Conservation (phyloP, 2,888 invertebrate genomes). For the Cordilura impudica region DNA sequence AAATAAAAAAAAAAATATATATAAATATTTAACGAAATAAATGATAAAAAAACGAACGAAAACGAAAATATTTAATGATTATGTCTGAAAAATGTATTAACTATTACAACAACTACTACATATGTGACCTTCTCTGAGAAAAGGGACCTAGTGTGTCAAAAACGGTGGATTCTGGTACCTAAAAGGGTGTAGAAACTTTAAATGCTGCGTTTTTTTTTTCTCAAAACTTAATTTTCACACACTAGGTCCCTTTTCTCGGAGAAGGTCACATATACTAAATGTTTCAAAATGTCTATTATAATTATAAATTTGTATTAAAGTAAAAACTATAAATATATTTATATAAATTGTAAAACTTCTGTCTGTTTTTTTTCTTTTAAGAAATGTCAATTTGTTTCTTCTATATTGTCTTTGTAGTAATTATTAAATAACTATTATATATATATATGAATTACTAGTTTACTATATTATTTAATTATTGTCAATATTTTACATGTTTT, state of each 20-base stretch:
- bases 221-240: no score
- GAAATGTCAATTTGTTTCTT: neutral
- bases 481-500: neutral
- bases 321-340: constrained; percentile 1
- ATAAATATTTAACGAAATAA: neutral
- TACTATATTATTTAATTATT: neutral
- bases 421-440: neutral
- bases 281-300: neutral
- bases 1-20: constrained; percentile 3
- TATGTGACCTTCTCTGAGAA: neutral
- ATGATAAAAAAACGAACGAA: neutral
- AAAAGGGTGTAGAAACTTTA: no score
- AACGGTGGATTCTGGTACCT: no score
- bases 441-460: neutral
- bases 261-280: no score
- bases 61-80: neutral
- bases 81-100: constrained; percentile 14
- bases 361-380: neutral
- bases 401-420: neutral
- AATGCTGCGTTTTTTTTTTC: no score
- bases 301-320: constrained; percentile 1
- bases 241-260: no score
- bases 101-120: neutral
- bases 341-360: constrained; percentile 20
- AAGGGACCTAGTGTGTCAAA: no score